Evolutionary conservation across 64 coral and sea anemone species (phyloP), one percentile per base, ranked within the genome.

Genomic region (Orbicella faveolata): DNA sequence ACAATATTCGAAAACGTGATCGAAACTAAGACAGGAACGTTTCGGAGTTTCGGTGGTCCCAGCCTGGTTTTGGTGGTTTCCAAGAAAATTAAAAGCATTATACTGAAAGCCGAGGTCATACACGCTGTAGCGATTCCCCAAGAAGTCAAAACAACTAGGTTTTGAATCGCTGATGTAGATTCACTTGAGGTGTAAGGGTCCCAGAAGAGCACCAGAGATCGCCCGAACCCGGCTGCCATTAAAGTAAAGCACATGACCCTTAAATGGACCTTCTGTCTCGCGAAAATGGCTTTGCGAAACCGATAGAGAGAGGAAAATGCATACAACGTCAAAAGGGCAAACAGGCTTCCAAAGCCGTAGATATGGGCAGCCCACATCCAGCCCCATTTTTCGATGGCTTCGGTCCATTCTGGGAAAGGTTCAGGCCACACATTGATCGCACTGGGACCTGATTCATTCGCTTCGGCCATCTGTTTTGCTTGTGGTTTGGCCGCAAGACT

Each of bases 31-130:
- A 96, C 77, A 21, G 87, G 61, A 16, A 96, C 39, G 33, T 55
- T 84, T 34, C 76, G 92, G 26, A 96, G 65, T 68, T 62, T 79
- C 12, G 94, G 79, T 76, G 94, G 68, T 1, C 77, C 91, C 37
- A 96, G 76, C 4, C 20, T 76, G 1, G 70, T 87, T 70, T 91
- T 89, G 30, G 94, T 96, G 23, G 91, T 96, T 78, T 93, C 91
- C 34, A 96, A 82, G 61, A 96, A 57, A 61, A 96, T 93, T 25
- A 96, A 34, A 13, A 96, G 76, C 68, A 96, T 75, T 3, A 96
- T 90, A 63, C 91, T 90, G 67, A 93, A 79, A 19, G 94, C 88
- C 4, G 94, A 93, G 12, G 91, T 93, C 17, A 90, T 74, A 54
- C 91, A 90, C 26, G 91, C 91, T 20, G 86, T 89, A 6, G 87